A percentile compares a stretch with the other conserved stretches of the same genome.
Conservation (phyloP, 2,113 vertebrate species). For the Microcebus lehilahytsara region DNA sequence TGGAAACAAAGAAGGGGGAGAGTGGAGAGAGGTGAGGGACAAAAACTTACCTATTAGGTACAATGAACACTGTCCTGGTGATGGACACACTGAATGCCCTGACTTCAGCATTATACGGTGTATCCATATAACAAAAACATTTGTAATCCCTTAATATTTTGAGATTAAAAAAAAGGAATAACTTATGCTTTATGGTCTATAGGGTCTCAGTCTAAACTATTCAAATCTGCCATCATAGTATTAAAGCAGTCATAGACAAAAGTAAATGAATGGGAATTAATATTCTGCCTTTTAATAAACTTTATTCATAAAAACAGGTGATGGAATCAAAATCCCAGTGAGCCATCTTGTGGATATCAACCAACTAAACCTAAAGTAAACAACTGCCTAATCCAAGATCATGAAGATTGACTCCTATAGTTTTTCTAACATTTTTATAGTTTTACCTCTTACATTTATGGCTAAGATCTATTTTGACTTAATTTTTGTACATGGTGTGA, state of each 20-base stretch:
- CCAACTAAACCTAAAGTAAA: neutral
- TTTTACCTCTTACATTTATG: neutral
- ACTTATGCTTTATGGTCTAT: too few relatives aligned
- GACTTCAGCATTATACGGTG: too few relatives aligned
- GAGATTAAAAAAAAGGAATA: too few relatives aligned
- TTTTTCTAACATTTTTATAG: neutral
- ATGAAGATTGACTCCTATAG: neutral
- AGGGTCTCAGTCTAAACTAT: neutral
- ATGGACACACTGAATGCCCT: too few relatives aligned
- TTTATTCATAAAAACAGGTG: neutral
- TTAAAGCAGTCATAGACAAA: neutral
- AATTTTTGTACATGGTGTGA: neutral
- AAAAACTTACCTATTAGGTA: too few relatives aligned
- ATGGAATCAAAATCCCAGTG: neutral
- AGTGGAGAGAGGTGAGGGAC: too few relatives aligned
- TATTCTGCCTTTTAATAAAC: neutral
- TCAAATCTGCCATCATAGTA: neutral
- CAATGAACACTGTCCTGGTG: too few relatives aligned
- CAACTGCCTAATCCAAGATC: neutral
- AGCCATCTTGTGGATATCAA: neutral
- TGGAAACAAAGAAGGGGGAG: too few relatives aligned
- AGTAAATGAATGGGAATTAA: neutral
- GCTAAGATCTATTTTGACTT: neutral
- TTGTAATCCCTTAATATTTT: too few relatives aligned
- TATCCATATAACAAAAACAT: too few relatives aligned